Conservation (phyloP, 1,140 invertebrate species). For the Mya arenaria region DNA sequence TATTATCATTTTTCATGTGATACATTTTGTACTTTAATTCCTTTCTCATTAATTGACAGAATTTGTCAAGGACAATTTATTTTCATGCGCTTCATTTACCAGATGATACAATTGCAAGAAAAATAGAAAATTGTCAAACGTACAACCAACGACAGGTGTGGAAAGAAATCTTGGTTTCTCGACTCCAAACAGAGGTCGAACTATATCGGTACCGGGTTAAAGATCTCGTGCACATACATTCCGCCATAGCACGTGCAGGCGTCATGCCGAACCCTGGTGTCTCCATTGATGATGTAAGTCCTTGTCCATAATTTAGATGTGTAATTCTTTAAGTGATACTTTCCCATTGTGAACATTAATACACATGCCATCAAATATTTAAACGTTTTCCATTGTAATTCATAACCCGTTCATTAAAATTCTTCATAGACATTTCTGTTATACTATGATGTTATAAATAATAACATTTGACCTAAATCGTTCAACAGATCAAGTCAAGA, state of each 20-base stretch:
- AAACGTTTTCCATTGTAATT: neutral
- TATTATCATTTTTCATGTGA: too few relatives aligned
- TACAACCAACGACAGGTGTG: too few relatives aligned
- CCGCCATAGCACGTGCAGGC: slow-evolving; percentile 27
- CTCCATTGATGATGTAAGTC: slow-evolving; percentile 41
- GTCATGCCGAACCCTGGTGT: slow-evolving; percentile 20
- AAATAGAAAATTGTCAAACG: too few relatives aligned
- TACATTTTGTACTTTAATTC: too few relatives aligned
- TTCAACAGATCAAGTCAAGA: slow-evolving; percentile 1
- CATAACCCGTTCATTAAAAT: neutral
- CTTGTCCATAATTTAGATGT: neutral
- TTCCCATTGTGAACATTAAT: neutral
- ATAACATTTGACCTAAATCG: neutral
- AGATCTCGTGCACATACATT: slow-evolving; percentile 42
- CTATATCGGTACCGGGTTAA: slow-evolving; percentile 36
- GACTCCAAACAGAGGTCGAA: slow-evolving; percentile 38
- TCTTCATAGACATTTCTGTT: neutral
- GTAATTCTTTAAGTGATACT: neutral
- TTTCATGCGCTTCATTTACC: too few relatives aligned
- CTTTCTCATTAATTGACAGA: too few relatives aligned
- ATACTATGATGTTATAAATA: neutral
- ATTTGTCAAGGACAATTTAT: too few relatives aligned
- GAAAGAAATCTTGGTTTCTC: slow-evolving; percentile 29
- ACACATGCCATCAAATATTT: neutral
- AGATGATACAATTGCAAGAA: too few relatives aligned